Evolutionary conservation across 2,797 vertebrate species (phyloP).

Genomic region (Halcyon chelicuti): DNA sequence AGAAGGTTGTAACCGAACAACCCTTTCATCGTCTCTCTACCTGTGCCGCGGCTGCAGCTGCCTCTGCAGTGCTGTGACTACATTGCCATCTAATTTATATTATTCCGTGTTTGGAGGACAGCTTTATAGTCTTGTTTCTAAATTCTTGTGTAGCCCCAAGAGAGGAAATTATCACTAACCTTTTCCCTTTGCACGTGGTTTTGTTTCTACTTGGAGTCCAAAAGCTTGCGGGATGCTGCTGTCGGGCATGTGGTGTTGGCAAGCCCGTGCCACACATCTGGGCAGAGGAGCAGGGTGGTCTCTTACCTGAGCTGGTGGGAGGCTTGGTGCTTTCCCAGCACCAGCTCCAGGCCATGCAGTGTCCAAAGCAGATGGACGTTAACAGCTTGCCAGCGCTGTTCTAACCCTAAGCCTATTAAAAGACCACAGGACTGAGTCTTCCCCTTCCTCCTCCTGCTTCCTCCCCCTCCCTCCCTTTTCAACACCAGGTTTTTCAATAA

Average conservation of each 20-base stretch:
- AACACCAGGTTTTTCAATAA: slow-evolving; percentile 31
- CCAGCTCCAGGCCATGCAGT: background rate
- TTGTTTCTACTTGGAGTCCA: background rate
- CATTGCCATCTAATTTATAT: background rate
- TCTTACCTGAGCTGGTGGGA: background rate
- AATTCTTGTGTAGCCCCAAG: background rate
- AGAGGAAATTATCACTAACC: background rate
- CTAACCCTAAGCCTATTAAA: background rate
- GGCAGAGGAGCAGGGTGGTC: background rate
- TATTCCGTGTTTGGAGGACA: accelerated
- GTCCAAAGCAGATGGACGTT: background rate
- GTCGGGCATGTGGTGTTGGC: background rate
- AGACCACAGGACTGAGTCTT: background rate
- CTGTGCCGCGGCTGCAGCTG: background rate
- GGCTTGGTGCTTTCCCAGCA: background rate
- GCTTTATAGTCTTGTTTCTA: background rate
- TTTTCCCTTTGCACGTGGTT: background rate
- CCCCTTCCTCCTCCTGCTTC: slow-evolving; percentile 51
- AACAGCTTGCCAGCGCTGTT: background rate
- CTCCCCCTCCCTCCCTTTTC: slow-evolving; percentile 32
- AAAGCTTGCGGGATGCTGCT: background rate
- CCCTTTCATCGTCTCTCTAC: background rate
- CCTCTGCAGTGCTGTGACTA: background rate
- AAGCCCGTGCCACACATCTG: accelerated
- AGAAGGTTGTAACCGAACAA: background rate